A percentile compares a stretch with the other conserved stretches of the same genome.
Conservation (phyloP, 92 coral and sea anemone genomes). For the Ricordea florida region DNA sequence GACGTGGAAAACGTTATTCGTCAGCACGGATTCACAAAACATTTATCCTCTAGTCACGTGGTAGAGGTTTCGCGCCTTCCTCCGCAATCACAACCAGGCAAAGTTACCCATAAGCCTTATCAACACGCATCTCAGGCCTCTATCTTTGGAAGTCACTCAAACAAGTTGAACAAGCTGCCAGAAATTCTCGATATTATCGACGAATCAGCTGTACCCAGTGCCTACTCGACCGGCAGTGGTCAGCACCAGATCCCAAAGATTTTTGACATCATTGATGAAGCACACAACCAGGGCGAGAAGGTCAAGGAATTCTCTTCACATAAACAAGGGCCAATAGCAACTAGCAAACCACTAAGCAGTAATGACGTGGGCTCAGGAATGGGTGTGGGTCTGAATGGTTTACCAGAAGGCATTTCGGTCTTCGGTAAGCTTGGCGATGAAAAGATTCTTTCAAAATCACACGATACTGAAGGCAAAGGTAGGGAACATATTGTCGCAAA, state of each 20-base stretch:
- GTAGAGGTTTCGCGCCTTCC: slow-evolving; percentile 51
- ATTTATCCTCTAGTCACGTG: slow-evolving; percentile 51
- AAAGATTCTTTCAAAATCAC: slow-evolving; percentile 41
- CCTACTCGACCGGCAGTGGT: slow-evolving; percentile 58
- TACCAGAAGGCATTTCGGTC: slow-evolving; percentile 85
- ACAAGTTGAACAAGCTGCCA: slow-evolving; percentile 46
- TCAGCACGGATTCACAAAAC: slow-evolving; percentile 46
- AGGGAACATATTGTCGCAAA: slow-evolving; percentile 58
- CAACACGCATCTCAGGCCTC: too few species aligned
- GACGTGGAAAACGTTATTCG: slow-evolving; percentile 15
- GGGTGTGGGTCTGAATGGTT: slow-evolving; percentile 83
- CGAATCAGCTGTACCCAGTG: slow-evolving; percentile 54
- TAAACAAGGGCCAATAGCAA: slow-evolving; percentile 97
- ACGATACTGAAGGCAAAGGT: slow-evolving; percentile 38
- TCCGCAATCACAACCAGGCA: slow-evolving; percentile 8
- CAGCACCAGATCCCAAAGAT: slow-evolving; percentile 86
- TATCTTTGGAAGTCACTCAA: not conserved
- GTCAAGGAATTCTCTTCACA: slow-evolving; percentile 42
- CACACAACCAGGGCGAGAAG: slow-evolving; percentile 59
- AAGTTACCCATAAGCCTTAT: slow-evolving; percentile 17
- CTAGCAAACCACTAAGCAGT: slow-evolving; percentile 96
- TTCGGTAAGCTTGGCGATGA: slow-evolving; percentile 83
- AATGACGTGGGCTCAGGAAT: slow-evolving; percentile 97
- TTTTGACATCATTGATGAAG: slow-evolving; percentile 96
- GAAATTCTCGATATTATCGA: slow-evolving; percentile 89